These are phyloP conservation scores for Penaeus vannamei DNA, from an alignment of 1,140 invertebrate genomes.

Conservation along the genomic window DNA sequence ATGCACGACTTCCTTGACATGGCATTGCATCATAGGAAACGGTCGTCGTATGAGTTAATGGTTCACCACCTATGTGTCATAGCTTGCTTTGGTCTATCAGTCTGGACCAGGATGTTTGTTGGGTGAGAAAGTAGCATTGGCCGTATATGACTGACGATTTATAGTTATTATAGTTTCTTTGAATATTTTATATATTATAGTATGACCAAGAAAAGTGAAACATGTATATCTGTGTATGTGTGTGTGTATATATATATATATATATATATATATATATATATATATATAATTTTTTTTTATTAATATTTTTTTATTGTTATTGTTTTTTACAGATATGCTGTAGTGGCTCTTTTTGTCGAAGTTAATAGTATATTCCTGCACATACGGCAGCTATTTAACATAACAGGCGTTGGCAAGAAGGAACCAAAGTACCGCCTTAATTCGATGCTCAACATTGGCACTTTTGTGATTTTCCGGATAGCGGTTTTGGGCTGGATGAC, in stretches of 20 bases:
- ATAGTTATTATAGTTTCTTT: not conserved
- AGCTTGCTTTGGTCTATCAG: slow-evolving; percentile 71
- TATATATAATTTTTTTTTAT: not conserved
- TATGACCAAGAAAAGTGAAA: not conserved
- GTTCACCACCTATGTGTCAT: slow-evolving; percentile 73
- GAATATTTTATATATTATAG: not conserved
- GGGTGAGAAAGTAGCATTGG: slow-evolving; percentile 67
- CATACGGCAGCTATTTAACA: slow-evolving; percentile 71
- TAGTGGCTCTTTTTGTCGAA: slow-evolving; percentile 73
- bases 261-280: not conserved
- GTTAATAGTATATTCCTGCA: slow-evolving; percentile 74
- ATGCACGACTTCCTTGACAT: slow-evolving; percentile 73
- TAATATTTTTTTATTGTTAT: too few relatives aligned
- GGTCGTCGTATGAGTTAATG: slow-evolving; percentile 72
- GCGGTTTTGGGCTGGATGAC: slow-evolving; percentile 75
- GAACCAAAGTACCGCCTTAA: slow-evolving; percentile 70
- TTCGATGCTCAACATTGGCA: slow-evolving; percentile 74
- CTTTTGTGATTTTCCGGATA: slow-evolving; percentile 75
- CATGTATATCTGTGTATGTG: not conserved
- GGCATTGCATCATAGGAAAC: slow-evolving; percentile 70
- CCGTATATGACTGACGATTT: not conserved
- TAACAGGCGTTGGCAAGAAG: slow-evolving; percentile 68
- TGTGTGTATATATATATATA: not conserved
- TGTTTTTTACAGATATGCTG: slow-evolving; percentile 68
- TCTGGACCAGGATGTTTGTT: slow-evolving; percentile 70